Base-by-base conservation (phyloP, 2,113 vertebrate genomes). In the Paramisgurnus dabryanus region DNA sequence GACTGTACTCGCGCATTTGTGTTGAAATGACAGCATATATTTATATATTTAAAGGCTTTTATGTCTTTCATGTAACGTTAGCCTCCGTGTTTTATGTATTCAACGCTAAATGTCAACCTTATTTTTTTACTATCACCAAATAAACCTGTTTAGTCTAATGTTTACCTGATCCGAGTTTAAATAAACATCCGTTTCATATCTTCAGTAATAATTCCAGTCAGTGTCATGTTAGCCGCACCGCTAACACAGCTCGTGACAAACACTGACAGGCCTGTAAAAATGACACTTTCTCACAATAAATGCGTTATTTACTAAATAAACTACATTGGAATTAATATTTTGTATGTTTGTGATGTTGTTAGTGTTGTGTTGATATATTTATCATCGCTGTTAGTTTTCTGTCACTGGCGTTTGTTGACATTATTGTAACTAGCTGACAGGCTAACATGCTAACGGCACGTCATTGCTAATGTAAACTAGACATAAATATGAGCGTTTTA, bases 351-450 rank as follows among this genome's bases (percentile, higher is more conserved):
- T 39, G 3, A 53, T 3, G 1, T 4, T 18, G 1, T 55, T 22
- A 39, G 17, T 12, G 3, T 55, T 55, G 1, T 7, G 7, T 41
- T 55, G 0, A 40, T 53, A 40, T 11, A 8, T 50, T 63, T 34
- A 47, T 3, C 1, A 3, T n/a, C 15, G 2, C 4, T 8, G 73
- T 63, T 66, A 12, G 13, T 8, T 10, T 55, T 15, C 49, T 55
- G 74, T 65, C 43, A 41, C 9, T 55, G 60, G 47, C 40, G 74
- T 77, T 77, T 77, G 74, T 77, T 77, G 74, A 77, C 60, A 77
- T 77, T 15, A 58, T 18, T 7, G 7, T 47, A 47, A 0, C 27
- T 77, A 66, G 74, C 47, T 49, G 60, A 8, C 49, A 5, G 18
- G 58, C 71, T 74, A 64, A 76, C 60, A 7, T 18, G 74, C 61